Conservation (phyloP, 2,888 invertebrate species). For the Strigamia crassipes region DNA sequence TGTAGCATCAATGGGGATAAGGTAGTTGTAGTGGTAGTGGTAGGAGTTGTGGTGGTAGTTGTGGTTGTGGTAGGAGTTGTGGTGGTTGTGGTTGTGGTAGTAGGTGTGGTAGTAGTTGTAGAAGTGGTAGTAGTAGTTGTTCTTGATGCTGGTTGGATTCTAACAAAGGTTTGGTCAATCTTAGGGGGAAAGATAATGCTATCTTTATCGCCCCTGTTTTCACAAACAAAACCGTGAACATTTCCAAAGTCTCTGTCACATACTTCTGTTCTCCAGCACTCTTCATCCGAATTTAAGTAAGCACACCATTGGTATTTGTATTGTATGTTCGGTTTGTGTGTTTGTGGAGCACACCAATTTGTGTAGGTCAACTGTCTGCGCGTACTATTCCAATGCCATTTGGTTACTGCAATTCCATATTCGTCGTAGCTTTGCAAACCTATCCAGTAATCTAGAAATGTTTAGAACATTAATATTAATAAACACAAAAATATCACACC, state of each 20-base stretch:
- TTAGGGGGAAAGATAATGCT: neutral
- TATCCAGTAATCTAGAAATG: neutral
- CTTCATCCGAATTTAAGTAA: neutral
- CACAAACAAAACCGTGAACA: neutral
- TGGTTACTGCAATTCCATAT: neutral
- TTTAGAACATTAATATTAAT: too few species aligned
- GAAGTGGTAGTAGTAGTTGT: neutral
- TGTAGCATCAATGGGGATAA: too few species aligned
- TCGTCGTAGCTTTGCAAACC: neutral
- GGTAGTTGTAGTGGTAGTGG: too few species aligned
- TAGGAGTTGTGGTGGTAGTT: too few species aligned
- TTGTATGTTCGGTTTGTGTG: neutral
- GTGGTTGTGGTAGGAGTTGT: too few species aligned
- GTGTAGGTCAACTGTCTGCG: neutral
- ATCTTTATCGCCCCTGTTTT: neutral
- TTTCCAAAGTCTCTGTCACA: too few species aligned
- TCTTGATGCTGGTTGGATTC: neutral
- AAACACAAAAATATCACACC: too few species aligned
- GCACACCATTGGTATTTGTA: neutral
- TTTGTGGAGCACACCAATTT: neutral
- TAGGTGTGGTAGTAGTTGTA: neutral
- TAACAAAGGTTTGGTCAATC: too few species aligned
- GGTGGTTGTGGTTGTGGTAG: neutral
- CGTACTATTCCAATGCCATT: neutral
- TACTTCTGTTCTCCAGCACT: neutral